Conservation (phyloP, 2,797 vertebrate genomes). For the Luscinia megarhynchos region DNA sequence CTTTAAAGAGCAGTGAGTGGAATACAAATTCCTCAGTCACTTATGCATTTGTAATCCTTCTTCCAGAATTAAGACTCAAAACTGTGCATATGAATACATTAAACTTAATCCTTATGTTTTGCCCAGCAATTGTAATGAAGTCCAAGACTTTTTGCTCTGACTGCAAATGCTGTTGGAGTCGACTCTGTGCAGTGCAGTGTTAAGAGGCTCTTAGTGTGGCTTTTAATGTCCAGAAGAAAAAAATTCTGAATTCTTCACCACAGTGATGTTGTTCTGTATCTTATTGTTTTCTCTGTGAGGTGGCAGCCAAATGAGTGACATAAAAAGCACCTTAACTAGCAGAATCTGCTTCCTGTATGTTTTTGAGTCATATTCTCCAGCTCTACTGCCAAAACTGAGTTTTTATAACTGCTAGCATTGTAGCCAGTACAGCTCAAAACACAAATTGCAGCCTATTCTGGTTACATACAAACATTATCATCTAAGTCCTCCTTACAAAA, state of each 20-base stretch:
- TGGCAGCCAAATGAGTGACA: not conserved
- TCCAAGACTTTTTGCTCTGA: not conserved
- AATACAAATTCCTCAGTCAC: not conserved
- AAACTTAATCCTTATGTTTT: not conserved
- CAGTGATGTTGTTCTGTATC: not conserved
- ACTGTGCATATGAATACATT: not conserved
- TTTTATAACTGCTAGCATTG: not conserved
- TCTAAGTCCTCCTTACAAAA: not conserved
- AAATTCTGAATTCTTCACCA: not conserved
- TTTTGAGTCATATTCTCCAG: constrained; percentile 57
- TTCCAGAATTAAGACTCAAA: constrained; percentile 6
- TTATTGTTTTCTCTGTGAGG: not conserved
- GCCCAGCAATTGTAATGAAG: not conserved
- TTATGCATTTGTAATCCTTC: not conserved
- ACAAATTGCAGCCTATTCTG: not conserved
- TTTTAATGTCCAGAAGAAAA: not conserved
- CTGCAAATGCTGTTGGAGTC: not conserved
- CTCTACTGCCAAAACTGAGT: constrained; percentile 27
- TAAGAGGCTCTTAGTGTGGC: not conserved
- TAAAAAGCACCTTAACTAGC: constrained; percentile 1
- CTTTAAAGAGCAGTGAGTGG: not conserved
- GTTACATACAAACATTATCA: not conserved
- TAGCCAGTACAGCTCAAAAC: not conserved
- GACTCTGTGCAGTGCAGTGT: not conserved
- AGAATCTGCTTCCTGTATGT: constrained; percentile 31